These are phyloP conservation scores for Bradysia coprophila DNA, from an alignment of 1,140 invertebrate genomes.

Conservation along the genomic window DNA sequence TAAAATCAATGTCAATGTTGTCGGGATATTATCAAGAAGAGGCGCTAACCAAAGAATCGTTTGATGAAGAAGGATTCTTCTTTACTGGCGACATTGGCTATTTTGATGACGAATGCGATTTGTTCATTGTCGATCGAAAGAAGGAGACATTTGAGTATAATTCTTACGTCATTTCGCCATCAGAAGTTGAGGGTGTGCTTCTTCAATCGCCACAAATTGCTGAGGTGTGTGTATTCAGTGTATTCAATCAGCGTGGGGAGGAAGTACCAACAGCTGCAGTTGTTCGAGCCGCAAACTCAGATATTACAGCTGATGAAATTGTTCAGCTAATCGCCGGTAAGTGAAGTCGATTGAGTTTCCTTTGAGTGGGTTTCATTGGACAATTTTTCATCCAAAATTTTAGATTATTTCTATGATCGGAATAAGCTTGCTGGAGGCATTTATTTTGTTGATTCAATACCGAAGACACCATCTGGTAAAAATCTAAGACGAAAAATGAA, in stretches of 20 bases:
- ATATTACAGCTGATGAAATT: not conserved
- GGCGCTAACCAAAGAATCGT: constrained; percentile 16
- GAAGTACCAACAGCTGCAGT: constrained; percentile 20
- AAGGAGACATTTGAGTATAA: constrained; percentile 34
- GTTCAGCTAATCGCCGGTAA: not conserved
- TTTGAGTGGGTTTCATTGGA: too few species aligned
- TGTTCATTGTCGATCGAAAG: constrained; percentile 37
- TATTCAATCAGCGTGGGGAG: constrained; percentile 19
- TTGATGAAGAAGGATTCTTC: constrained; percentile 38
- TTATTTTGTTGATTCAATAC: too few species aligned
- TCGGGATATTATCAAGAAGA: constrained; percentile 22
- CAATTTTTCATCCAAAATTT: too few species aligned
- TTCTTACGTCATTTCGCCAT: constrained; percentile 21
- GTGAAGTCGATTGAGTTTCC: too few species aligned
- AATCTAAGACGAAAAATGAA: too few species aligned
- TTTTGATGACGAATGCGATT: constrained; percentile 30
- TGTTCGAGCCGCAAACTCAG: not conserved
- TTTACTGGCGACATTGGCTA: constrained; percentile 47
- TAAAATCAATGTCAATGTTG: constrained; percentile 15
- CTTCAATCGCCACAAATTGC: constrained; percentile 17
- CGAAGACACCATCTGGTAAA: too few species aligned
- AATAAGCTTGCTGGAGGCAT: too few species aligned
- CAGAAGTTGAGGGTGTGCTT: constrained; percentile 19
- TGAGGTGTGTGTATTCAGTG: constrained; percentile 18
- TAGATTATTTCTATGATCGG: too few species aligned